Conservation (phyloP, 2,113 vertebrate species). For the Isichthys henryi region DNA sequence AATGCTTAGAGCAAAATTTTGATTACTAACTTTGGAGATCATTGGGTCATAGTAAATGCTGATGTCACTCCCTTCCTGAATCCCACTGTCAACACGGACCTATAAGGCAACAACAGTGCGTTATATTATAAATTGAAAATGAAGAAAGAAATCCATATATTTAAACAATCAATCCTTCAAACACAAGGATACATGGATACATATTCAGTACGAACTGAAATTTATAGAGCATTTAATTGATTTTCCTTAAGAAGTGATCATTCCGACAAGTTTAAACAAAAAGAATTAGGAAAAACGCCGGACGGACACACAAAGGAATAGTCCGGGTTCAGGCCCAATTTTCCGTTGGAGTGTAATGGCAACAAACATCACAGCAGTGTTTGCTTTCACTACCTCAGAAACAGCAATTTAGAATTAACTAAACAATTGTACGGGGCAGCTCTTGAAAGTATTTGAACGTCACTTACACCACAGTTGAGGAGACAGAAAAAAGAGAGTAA, state of each 20-base stretch:
- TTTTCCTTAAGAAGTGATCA: neutral
- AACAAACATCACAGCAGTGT: neutral
- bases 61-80: constrained; percentile 96
- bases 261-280: neutral
- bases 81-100: constrained; percentile 94
- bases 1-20: neutral
- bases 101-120: constrained; percentile 38
- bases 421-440: neutral
- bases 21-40: constrained; percentile 90
- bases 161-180: neutral
- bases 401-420: neutral
- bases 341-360: neutral
- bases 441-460: neutral
- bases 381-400: neutral
- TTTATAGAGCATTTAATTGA: neutral
- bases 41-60: constrained; percentile 99
- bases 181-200: neutral
- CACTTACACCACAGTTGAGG: neutral
- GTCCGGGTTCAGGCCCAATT: neutral
- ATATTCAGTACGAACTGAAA: neutral
- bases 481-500: neutral
- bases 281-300: neutral
- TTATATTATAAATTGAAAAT: neutral
- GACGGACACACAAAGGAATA: neutral
- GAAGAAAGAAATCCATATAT: neutral